Base-by-base conservation (phyloP, 1,140 invertebrate genomes). In the Alviniconcha marisindica region DNA sequence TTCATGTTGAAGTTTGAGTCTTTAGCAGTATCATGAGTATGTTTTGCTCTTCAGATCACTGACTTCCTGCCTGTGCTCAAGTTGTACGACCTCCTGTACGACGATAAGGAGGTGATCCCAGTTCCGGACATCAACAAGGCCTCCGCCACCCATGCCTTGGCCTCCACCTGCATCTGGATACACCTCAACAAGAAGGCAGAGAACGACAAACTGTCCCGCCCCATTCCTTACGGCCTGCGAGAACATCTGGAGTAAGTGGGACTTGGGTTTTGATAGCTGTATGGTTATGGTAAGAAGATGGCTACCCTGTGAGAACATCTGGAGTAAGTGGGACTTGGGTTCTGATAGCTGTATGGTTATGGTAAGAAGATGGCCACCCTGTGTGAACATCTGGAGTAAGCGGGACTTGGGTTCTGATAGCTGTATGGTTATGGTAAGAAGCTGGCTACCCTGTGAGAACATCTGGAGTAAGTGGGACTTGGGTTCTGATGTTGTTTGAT, bases 91-190 rank as follows among this genome's bases (percentile, higher is more conserved):
- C 93, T 98, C 12, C 93, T 99, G 0, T 99, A 99, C 93, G 96
- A 97, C 0, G 98, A 99, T 91, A 96, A 96, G 88, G 97, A 98
- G 87, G 96, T 97, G 0, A 91, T 99, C 24, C 96, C 97, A 7
- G 95, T 99, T 24, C 98, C 98, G 0, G 98, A 99, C 93, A 96
- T 96, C 71, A 96, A 95, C 36, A 96, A 97, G 89, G 95, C 71
- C 33, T 95, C 96, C 63, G 97, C 96, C 88, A 97, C 97, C 24
- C 96, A 97, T 90, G 96, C 97, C 93, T 96, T 99, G 96, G 97
- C 98, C 1, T 96, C 97, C 60, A 97, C 97, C 10, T 98, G 97
- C 89, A 98, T 99, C 90, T 99, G 98, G 97, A 97, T 99, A 89
- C 98, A 99, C 94, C 94, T 99, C 51, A 94, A 97, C 83, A 98